These are phyloP conservation scores for Myotis myotis DNA, from an alignment of 2,797 vertebrate genomes.

Conservation along the genomic window DNA sequence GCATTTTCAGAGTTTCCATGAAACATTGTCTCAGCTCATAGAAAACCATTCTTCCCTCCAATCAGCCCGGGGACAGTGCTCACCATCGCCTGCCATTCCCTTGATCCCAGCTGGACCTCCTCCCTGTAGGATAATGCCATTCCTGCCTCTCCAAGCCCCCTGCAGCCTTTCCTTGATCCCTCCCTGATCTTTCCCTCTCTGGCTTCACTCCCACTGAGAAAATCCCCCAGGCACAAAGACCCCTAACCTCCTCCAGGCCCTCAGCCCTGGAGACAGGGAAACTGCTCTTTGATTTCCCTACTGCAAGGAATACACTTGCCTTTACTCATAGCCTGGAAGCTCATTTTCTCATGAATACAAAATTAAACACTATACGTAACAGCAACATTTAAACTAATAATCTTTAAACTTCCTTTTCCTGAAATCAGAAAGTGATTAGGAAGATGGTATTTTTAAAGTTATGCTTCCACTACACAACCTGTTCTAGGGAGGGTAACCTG, in stretches of 20 bases:
- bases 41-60: conserved; percentile 27
- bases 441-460: neutral
- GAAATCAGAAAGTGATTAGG: neutral
- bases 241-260: conserved; percentile 62
- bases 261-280: conserved; percentile 17
- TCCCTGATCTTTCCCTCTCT: conserved; percentile 51
- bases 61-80: neutral
- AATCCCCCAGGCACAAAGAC: conserved; percentile 75
- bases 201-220: conserved; percentile 63
- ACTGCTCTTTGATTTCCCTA: conserved; percentile 71
- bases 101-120: neutral
- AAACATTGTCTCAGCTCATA: conserved; percentile 7
- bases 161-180: conserved; percentile 43
- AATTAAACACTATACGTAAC: conserved; percentile 25
- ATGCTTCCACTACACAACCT: neutral
- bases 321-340: conserved; percentile 55
- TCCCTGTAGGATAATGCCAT: neutral
- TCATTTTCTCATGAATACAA: conserved; percentile 61
- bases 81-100: neutral
- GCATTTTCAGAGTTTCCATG: neutral
- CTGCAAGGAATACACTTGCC: conserved; percentile 71
- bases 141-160: conserved; percentile 38
- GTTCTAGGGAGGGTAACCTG: neutral
- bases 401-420: conserved; percentile 7
- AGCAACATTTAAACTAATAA: neutral